phyloP scores from a whole-genome alignment of 1,140 invertebrate species.

The Trichonephila inaurata region DNA sequence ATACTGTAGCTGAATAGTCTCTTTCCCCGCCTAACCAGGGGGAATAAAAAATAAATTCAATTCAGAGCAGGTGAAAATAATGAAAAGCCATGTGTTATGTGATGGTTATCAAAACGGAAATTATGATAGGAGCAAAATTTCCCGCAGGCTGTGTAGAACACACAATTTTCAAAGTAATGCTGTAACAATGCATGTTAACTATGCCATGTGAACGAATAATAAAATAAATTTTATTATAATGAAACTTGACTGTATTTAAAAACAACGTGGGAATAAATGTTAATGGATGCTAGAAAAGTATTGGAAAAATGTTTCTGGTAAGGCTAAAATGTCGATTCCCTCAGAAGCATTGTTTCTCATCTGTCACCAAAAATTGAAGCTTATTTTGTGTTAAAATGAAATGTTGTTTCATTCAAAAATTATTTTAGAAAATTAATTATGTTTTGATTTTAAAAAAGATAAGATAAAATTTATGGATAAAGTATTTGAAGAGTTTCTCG shows the following conservation, averaged over 20 bases:
- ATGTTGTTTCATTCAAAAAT: no score
- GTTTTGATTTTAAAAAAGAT: no score
- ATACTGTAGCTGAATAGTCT: not conserved
- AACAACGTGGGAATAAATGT: not conserved
- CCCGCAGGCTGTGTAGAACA: not conserved
- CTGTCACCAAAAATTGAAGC: not conserved
- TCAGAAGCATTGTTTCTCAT: not conserved
- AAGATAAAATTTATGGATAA: no score
- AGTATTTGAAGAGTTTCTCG: no score
- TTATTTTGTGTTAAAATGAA: not conserved
- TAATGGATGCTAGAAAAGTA: not conserved
- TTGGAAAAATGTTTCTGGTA: not conserved
- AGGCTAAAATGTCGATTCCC: not conserved
- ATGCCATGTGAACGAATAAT: not conserved
- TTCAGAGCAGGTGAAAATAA: conserved; percentile 5
- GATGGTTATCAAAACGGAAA: conserved; percentile 36
- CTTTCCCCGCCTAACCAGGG: not conserved
- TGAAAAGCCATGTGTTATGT: not conserved
- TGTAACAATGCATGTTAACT: not conserved
- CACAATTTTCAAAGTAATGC: not conserved
- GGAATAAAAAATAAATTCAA: not conserved
- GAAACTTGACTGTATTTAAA: not conserved
- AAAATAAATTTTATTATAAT: not conserved
- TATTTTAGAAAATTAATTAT: no score
- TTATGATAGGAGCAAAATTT: not conserved